Conservation (phyloP, 2,113 vertebrate species). For the Plecotus auritus region DNA sequence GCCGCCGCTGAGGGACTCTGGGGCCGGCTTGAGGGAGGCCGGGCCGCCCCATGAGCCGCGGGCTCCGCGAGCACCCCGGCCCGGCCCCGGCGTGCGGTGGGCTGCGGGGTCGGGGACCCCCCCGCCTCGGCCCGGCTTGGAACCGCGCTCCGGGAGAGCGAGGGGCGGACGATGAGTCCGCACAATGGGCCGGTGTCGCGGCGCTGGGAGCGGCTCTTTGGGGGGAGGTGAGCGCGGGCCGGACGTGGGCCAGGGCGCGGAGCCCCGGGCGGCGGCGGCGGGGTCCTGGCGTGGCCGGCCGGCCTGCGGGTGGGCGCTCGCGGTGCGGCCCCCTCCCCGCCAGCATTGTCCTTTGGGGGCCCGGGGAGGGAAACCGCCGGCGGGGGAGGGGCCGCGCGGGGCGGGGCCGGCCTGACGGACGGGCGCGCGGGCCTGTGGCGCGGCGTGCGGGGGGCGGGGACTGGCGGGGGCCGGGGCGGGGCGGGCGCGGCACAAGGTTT, state of each 20-base stretch:
- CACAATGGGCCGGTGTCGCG: slow-evolving; percentile 49
- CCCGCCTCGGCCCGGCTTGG: too few species aligned
- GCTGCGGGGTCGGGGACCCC: neutral
- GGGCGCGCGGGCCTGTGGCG: slow-evolving; percentile 60
- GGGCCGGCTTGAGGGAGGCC: neutral
- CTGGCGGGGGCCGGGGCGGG: slow-evolving; percentile 53
- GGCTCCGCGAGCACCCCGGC: neutral
- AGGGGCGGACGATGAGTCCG: slow-evolving; percentile 26
- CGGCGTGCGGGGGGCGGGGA: slow-evolving; percentile 47
- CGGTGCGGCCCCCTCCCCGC: neutral
- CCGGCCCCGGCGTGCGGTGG: neutral
- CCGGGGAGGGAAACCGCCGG: neutral
- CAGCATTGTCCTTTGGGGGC: slow-evolving; percentile 53
- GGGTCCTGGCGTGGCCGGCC: neutral
- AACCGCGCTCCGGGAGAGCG: neutral
- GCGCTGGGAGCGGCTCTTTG: neutral
- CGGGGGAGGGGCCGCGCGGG: slow-evolving; percentile 22
- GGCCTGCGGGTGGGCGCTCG: neutral
- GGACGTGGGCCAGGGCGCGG: neutral
- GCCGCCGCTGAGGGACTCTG: neutral
- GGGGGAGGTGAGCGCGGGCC: neutral
- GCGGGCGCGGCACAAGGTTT: slow-evolving; percentile 63
- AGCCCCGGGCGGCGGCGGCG: neutral
- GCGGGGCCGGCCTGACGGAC: neutral
- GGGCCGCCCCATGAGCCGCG: neutral